Evolutionary conservation across 2,888 invertebrate genomes (phyloP), one percentile per base, ranked within the genome.

Genomic region (Eupithecia dodoneata): DNA sequence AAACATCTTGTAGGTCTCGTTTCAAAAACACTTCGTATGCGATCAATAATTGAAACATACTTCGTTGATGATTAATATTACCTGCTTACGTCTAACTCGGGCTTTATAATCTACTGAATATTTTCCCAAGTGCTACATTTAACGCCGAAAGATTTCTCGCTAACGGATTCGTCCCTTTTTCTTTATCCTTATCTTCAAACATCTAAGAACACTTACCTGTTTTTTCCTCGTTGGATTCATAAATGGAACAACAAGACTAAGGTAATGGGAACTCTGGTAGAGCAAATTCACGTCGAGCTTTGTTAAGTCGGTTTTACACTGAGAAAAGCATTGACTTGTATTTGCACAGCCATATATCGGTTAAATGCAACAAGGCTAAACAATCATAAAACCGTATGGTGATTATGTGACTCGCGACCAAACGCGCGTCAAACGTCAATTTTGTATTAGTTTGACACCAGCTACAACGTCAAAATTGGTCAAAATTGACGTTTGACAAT

Each of bases 301-400:
- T 59, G 18, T 59, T 59, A 3, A 7, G 3, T 18, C 55, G 12
- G 63, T 30, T 63, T 30, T 63, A 30, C 12, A n/a, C 7, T 7
- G 7, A 55, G 55, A 18, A 59, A 18, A 59, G 7, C 55, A 59
- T 18, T 59, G 9, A 18, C 55, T 59, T 18, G 18, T 3, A 18
- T 55, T 55, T 59, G 55, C n/a, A 52, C 52, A n/a, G 52, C 59
- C 59, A 59, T 18, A 9, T 59, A n/a, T 59, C 59, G 59, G 59
- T 63, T 30, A 30, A 18, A 63, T 18, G 63, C 63, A 30, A 55
- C 55, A 55, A 55, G 7, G 9, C n/a, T 55, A 55, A 55, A 55
- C 55, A 55, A 63, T 63, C 63, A 30, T 63, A 63, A 12, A 30
- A 30, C 63, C 63, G 12, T n/a, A n/a, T n/a, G n/a, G n/a, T n/a